These are phyloP conservation scores for Anhinga rufa DNA, from an alignment of 2,113 vertebrate genomes.

Conservation along the genomic window DNA sequence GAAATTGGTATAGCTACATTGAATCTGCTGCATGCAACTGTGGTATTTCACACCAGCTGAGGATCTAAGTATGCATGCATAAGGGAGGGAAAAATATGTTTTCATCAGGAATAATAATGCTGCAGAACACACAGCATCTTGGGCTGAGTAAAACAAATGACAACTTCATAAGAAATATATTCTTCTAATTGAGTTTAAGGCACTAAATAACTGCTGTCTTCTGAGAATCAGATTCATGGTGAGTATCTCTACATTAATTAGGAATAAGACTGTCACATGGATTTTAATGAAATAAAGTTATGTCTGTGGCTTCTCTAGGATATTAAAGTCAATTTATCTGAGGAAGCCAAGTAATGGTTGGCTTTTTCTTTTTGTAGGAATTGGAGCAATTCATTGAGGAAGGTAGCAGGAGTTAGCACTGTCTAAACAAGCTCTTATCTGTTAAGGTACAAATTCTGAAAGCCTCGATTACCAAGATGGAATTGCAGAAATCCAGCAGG, in stretches of 20 bases:
- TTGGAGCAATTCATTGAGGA: background rate
- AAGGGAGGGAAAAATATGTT: background rate
- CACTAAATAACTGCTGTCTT: background rate
- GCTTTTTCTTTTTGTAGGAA: background rate
- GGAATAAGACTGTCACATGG: background rate
- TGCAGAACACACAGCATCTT: background rate
- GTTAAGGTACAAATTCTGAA: background rate
- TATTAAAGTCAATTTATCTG: conserved; percentile 38
- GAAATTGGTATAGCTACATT: background rate
- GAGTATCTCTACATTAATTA: conserved; percentile 9
- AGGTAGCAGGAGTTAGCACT: background rate
- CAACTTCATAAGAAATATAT: background rate
- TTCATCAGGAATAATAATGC: background rate
- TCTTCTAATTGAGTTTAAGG: conserved; percentile 25
- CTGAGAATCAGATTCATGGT: background rate
- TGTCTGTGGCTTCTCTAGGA: background rate
- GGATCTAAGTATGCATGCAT: background rate
- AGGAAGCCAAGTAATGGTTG: background rate
- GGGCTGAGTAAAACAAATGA: background rate
- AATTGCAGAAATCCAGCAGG: background rate
- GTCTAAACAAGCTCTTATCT: background rate
- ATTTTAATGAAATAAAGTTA: conserved; percentile 34
- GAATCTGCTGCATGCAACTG: background rate
- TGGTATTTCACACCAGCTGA: background rate
- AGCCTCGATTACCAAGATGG: background rate